Evolutionary conservation across 2,797 vertebrate genomes (phyloP).

Genomic region (Poeciliopsis presidionis): DNA sequence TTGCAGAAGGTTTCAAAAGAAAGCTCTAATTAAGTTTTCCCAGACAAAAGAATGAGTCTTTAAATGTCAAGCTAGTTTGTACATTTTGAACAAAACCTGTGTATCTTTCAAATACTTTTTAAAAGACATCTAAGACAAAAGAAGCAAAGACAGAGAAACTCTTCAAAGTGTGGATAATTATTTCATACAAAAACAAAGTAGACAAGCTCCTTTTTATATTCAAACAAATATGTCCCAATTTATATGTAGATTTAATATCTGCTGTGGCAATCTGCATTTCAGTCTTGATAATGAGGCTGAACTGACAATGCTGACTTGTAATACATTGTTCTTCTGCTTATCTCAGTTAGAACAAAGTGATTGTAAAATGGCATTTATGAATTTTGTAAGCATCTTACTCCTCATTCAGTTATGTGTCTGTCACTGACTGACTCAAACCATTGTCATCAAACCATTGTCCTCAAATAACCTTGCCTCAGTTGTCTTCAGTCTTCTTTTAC

Average conservation of each 20-base stretch:
- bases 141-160: conserved; percentile 23
- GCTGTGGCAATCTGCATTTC: conserved; percentile 48
- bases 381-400: conserved; percentile 8
- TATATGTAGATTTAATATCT: conserved; percentile 76
- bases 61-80: conserved; percentile 21
- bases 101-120: conserved; percentile 59
- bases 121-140: conserved; percentile 25
- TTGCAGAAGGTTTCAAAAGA: conserved; percentile 40
- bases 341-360: conserved; percentile 17
- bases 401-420: not conserved
- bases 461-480: not conserved
- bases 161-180: conserved; percentile 57
- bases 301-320: conserved; percentile 22
- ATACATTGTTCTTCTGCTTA: not conserved
- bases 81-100: conserved; percentile 52
- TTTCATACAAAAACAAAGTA: conserved; percentile 61
- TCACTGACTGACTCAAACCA: not conserved
- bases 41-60: conserved; percentile 37
- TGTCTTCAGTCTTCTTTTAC: not conserved
- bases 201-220: conserved; percentile 49
- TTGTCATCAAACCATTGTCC: not conserved
- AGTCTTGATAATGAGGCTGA: conserved; percentile 57
- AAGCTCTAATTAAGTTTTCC: conserved; percentile 48
- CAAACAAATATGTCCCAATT: conserved; percentile 64
- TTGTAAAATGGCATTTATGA: conserved; percentile 6